Evolutionary conservation across 2,797 vertebrate species (phyloP), one percentile per base, ranked within the genome.

Genomic region (Centroberyx gerrardi): DNA sequence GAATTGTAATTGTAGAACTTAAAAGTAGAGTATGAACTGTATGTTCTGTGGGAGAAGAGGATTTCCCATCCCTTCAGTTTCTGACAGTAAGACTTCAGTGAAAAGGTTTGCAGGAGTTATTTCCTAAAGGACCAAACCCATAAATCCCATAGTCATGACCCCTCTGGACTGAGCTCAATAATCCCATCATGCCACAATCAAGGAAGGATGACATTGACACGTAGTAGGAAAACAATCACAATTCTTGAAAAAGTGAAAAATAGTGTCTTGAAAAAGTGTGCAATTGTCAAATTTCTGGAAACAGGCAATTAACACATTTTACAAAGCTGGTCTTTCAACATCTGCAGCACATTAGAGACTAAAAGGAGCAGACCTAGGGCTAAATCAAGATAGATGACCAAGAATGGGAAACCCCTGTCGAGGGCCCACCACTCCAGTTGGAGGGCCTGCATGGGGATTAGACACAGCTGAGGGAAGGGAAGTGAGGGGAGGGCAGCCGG

Each of bases 341-440:
- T 6, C 17, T 51, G 3, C 5, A 49, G 46, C 48, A 18, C n/a
- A 49, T 49, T 3, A n/a, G n/a, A 51, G 15, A 1, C 8, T 18
- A n/a, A 2, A 8, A 18, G n/a, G n/a, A 49, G 15, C 17, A 4
- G 5, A 17, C 7, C 48, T 49, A 49, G 15, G 15, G 44, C 8
- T 15, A 27, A n/a, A 8, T 54, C 27, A 2, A 28, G 27, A 17
- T 54, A 2, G 12, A 54, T 10, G 49, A 13, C 29, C 33, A 52
- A 51, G 22, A 44, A 0, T 68, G 81, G 76, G 59, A 82, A 74
- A 38, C 68, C 85, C 83, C 67, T 62, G 74, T 51, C 46, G 67
- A 42, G 5, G 10, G 8, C 48, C 62, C 49, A 38, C 52, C 44
- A 9, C 62, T 51, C 55, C 8, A 31, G 60, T 55, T 44, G 62